These are phyloP conservation scores for Varanus salvator DNA, from an alignment of 2,113 vertebrate species.

Conservation along the genomic window DNA sequence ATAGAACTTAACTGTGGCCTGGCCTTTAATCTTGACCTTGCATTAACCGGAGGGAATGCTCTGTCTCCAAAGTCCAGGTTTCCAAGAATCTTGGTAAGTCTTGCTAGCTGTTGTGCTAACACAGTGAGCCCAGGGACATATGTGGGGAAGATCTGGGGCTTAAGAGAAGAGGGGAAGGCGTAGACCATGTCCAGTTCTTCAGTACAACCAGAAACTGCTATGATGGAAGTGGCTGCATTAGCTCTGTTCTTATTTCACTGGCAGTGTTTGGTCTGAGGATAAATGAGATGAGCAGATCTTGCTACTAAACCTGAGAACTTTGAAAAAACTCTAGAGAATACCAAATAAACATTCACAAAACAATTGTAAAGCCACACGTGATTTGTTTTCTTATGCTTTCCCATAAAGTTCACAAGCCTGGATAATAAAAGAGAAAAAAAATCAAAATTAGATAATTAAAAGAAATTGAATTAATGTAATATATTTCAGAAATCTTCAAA, in stretches of 20 bases:
- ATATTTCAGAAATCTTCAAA: not conserved
- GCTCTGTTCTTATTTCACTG: not conserved
- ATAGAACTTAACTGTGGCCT: not conserved
- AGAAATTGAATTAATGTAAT: too few species aligned
- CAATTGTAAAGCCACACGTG: not conserved
- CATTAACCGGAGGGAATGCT: not conserved
- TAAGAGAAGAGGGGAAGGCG: not conserved
- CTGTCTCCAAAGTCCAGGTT: not conserved
- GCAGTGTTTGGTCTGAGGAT: not conserved
- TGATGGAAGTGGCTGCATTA: not conserved
- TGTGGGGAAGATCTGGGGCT: not conserved
- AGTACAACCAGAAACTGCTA: not conserved
- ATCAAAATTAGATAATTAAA: too few species aligned
- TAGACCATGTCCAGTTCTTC: not conserved
- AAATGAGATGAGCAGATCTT: not conserved
- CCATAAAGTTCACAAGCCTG: not conserved
- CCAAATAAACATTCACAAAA: not conserved
- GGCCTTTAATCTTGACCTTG: not conserved
- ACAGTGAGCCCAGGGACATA: too few species aligned
- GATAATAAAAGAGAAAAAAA: not conserved
- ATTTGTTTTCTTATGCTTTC: not conserved
- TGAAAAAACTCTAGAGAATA: not conserved
- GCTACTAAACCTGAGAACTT: not conserved
- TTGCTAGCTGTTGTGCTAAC: not conserved
- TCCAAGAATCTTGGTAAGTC: not conserved